A percentile compares a stretch with the other conserved stretches of the same genome.
These are phyloP conservation scores for Calidris pugnax DNA, from an alignment of 2,113 vertebrate species.

Conservation along the genomic window DNA sequence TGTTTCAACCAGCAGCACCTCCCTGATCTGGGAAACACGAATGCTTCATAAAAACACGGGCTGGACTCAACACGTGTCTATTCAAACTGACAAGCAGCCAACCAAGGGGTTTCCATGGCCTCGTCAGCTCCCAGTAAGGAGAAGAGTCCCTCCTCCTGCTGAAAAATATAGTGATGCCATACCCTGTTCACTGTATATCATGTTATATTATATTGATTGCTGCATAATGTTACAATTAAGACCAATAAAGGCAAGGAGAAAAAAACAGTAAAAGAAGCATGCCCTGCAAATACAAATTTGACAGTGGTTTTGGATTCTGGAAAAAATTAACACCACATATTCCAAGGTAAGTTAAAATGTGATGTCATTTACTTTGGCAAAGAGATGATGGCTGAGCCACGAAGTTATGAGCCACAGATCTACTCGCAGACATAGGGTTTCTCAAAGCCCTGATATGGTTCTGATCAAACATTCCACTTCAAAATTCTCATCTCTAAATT, in stretches of 20 bases:
- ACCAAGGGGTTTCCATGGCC: background rate
- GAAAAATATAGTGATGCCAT: background rate
- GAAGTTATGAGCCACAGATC: background rate
- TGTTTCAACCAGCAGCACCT: background rate
- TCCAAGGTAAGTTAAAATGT: background rate
- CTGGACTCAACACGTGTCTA: background rate
- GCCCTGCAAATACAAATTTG: background rate
- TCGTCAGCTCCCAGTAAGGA: background rate
- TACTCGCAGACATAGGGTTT: background rate
- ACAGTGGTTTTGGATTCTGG: background rate
- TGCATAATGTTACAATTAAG: background rate
- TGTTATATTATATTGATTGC: background rate
- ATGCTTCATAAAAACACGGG: background rate
- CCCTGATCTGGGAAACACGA: background rate
- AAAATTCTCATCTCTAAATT: background rate
- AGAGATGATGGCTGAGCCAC: background rate
- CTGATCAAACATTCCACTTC: background rate
- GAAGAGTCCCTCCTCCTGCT: background rate
- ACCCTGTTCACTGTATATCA: background rate
- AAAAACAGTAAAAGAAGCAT: background rate
- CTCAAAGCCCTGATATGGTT: background rate
- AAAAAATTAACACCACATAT: background rate
- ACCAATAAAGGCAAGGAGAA: background rate
- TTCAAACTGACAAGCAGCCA: background rate
- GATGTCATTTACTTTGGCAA: background rate